A percentile compares a stretch with the other conserved stretches of the same genome.
Conservation (phyloP, 2,888 invertebrate species). For the Himalopsyche kuldschensis region DNA sequence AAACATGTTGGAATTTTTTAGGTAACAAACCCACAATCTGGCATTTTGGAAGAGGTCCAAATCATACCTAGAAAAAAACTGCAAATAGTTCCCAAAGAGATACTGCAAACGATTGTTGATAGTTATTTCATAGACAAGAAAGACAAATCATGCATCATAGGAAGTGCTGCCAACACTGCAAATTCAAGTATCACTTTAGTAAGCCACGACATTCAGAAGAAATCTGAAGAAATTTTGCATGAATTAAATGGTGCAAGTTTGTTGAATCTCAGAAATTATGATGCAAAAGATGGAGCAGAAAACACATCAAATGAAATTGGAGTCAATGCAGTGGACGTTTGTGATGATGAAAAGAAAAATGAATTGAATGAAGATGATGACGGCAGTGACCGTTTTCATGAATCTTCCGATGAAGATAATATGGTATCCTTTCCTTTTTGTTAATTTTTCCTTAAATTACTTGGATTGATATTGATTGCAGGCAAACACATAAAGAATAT, state of each 20-base stretch:
- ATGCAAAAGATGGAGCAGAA: neutral
- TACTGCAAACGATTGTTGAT: slow-evolving; percentile 26
- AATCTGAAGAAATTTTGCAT: neutral
- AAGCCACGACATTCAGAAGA: neutral
- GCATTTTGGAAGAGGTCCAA: slow-evolving; percentile 34
- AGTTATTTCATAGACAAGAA: slow-evolving; percentile 13
- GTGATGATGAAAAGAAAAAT: neutral
- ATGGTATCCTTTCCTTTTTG: neutral
- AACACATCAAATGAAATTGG: neutral
- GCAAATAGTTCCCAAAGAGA: slow-evolving; percentile 33
- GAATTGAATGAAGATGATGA: neutral
- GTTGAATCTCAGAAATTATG: neutral
- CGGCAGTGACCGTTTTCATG: neutral
- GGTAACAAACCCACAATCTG: slow-evolving; percentile 34
- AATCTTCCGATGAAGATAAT: neutral
- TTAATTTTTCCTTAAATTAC: too few relatives aligned
- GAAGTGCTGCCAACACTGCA: neutral
- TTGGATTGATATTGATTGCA: too few relatives aligned
- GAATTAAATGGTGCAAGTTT: neutral
- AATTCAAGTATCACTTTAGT: neutral
- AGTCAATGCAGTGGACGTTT: neutral
- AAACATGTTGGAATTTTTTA: slow-evolving; percentile 3
- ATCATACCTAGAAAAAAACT: slow-evolving; percentile 31
- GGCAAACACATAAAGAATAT: too few relatives aligned
- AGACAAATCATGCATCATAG: neutral